A percentile compares a stretch with the other conserved stretches of the same genome.
phyloP scores from a whole-genome alignment of 2,113 vertebrate genomes.

The Machaerirhynchus nigripectus region DNA sequence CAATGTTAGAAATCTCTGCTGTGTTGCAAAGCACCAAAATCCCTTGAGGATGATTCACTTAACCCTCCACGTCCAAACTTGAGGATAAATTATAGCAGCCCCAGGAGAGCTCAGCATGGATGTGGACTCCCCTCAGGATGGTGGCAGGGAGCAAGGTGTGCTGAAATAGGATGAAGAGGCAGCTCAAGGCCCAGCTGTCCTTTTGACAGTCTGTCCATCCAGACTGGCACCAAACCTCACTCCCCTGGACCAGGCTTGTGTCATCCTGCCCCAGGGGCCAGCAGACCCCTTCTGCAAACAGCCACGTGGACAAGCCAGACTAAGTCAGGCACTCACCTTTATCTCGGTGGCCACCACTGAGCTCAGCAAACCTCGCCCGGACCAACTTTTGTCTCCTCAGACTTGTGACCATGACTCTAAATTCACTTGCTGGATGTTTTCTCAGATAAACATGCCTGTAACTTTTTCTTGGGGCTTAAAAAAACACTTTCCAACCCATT shows the following conservation, averaged over 20 bases:
- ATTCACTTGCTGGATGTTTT: neutral
- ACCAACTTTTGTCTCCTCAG: neutral
- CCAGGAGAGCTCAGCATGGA: neutral
- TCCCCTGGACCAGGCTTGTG: neutral
- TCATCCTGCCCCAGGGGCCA: fast-evolving
- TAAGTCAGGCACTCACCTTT: fast-evolving
- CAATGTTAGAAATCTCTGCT: neutral
- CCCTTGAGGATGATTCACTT: neutral
- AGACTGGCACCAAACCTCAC: neutral
- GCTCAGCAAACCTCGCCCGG: neutral
- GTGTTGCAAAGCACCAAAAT: neutral
- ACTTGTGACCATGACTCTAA: neutral
- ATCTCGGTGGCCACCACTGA: fast-evolving
- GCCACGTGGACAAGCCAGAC: fast-evolving
- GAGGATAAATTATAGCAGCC: neutral
- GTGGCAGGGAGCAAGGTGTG: neutral
- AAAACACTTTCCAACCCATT: neutral
- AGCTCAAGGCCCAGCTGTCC: neutral
- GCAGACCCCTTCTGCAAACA: neutral
- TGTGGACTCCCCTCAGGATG: neutral
- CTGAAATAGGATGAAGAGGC: neutral
- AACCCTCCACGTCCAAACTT: neutral
- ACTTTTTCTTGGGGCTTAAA: neutral
- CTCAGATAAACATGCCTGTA: neutral
- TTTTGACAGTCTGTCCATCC: neutral